phyloP scores from a whole-genome alignment of 2,113 vertebrate genomes.

The Talpa occidentalis region DNA sequence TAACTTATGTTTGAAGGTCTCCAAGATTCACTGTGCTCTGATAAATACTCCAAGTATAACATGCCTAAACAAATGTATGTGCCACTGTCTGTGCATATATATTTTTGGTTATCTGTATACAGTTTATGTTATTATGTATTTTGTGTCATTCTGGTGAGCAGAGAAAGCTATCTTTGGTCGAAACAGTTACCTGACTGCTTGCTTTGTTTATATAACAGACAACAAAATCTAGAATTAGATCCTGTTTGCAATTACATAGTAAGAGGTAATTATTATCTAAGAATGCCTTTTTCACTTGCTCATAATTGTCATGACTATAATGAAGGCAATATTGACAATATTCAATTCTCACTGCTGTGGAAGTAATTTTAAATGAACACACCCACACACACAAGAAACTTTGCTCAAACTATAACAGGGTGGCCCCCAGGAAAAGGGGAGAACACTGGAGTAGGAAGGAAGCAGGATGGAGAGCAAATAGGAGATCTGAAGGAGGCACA shows the following conservation, averaged over 20 bases:
- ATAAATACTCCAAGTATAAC: neutral
- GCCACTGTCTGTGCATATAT: neutral
- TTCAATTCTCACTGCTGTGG: neutral
- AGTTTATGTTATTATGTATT: neutral
- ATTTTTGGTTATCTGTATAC: slow-evolving; percentile 33
- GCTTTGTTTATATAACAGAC: neutral
- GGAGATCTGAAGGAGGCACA: no score
- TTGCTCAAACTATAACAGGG: no score
- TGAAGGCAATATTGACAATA: neutral
- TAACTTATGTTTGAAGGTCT: slow-evolving; percentile 33
- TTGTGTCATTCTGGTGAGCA: neutral
- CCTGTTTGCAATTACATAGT: neutral
- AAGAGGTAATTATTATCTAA: slow-evolving; percentile 16
- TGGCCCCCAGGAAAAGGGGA: no score
- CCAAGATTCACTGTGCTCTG: neutral
- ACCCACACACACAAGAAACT: no score
- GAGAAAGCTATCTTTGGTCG: neutral
- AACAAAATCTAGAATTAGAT: neutral
- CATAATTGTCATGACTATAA: slow-evolving; percentile 18
- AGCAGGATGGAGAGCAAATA: no score
- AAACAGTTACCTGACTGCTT: neutral
- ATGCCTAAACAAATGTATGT: neutral
- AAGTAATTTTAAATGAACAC: slow-evolving; percentile 29
- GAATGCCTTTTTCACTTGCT: slow-evolving; percentile 5
- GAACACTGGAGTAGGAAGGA: no score